A percentile compares a stretch with the other conserved stretches of the same genome.
phyloP scores from a whole-genome alignment of 2,113 vertebrate genomes.

The Nansenia antarctica region DNA sequence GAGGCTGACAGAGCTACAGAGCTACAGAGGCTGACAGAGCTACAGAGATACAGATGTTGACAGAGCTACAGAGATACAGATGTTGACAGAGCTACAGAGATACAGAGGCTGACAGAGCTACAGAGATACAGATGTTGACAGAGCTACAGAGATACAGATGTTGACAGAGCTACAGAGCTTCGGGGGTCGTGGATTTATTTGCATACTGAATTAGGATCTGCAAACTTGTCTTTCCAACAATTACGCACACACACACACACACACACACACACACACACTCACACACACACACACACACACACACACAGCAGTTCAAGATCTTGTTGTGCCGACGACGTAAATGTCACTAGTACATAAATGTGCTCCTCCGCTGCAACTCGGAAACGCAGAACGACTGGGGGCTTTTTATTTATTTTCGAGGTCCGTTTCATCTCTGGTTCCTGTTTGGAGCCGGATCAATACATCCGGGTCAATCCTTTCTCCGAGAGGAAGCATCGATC shows the following conservation, averaged over 20 bases:
- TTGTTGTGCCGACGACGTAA: constrained; percentile 28
- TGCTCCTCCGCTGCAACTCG: neutral
- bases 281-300: neutral
- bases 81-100: no score
- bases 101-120: no score
- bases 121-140: no score
- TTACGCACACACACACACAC: constrained; percentile 12
- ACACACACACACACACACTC: no score
- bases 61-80: no score
- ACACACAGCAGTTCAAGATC: constrained; percentile 9
- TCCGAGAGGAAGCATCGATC: constrained; percentile 71
- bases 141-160: no score
- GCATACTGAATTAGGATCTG: neutral
- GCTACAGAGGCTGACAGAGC: no score
- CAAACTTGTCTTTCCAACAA: constrained; percentile 15
- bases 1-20: no score
- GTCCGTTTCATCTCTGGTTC: constrained; percentile 54
- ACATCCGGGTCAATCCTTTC: constrained; percentile 75
- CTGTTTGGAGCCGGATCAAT: constrained; percentile 72
- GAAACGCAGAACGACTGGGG: constrained; percentile 17
- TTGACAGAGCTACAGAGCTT: neutral
- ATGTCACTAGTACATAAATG: no score
- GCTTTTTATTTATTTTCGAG: constrained; percentile 30
- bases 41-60: no score
- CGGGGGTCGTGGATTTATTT: neutral